A percentile compares a stretch with the other conserved stretches of the same genome.
These are phyloP conservation scores for Rhinichthys osculus DNA, from an alignment of 2,797 vertebrate genomes.

Conservation along the genomic window DNA sequence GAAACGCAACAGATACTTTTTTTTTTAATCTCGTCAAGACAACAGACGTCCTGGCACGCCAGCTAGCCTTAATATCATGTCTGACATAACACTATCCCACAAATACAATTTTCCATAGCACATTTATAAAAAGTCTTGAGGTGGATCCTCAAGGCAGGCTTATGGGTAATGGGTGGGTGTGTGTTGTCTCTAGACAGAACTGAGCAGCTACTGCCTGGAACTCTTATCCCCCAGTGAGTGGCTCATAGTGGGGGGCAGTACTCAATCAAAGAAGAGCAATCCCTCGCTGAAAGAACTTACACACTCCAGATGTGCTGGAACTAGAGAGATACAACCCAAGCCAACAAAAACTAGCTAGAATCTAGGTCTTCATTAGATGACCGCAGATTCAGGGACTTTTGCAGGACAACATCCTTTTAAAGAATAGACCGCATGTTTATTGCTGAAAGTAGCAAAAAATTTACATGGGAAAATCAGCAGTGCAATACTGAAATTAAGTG, in stretches of 20 bases:
- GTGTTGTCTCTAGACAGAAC: slow-evolving; percentile 10
- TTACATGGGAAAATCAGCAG: not conserved
- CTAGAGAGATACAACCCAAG: not conserved
- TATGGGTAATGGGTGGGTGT: not conserved
- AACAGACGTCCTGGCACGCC: not conserved
- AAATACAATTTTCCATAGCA: slow-evolving; percentile 14
- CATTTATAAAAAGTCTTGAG: not conserved
- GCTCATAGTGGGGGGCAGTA: slow-evolving; percentile 13
- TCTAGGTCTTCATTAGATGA: slow-evolving; percentile 8
- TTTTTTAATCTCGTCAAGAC: not conserved
- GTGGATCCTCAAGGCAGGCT: not conserved
- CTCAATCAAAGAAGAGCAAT: slow-evolving; percentile 33
- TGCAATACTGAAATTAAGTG: not conserved
- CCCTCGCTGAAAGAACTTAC: slow-evolving; percentile 26
- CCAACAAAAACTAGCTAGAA: slow-evolving; percentile 32
- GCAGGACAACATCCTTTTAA: not conserved
- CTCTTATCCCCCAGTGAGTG: slow-evolving; percentile 16
- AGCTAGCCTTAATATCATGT: not conserved
- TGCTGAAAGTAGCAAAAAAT: slow-evolving; percentile 6
- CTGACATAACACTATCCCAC: slow-evolving; percentile 5
- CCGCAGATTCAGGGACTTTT: not conserved
- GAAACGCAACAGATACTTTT: not conserved
- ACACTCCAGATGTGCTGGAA: slow-evolving; percentile 29
- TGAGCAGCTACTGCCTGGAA: slow-evolving; percentile 32
- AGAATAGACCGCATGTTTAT: not conserved